Conservation (phyloP, 2,797 vertebrate genomes). For the Sardinella longiceps region DNA sequence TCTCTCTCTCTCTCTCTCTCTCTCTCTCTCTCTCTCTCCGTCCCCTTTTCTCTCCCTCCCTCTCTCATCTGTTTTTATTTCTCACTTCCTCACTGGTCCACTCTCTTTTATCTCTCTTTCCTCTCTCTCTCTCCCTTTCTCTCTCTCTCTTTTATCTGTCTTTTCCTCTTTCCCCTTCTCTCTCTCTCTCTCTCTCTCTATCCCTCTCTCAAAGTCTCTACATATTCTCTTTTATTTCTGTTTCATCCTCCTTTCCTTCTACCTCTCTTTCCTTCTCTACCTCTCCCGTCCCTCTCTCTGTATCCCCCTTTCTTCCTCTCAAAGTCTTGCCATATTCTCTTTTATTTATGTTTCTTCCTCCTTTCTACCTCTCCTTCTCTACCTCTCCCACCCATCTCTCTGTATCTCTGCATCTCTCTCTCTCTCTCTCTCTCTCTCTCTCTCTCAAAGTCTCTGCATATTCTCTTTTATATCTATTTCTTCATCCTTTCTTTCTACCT, state of each 20-base stretch:
- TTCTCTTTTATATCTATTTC: background rate
- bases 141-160: background rate
- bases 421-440: conserved; percentile 39
- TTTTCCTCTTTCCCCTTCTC: background rate
- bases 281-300: conserved; percentile 33
- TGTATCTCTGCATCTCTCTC: too few species aligned
- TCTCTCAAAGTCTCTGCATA: too few species aligned
- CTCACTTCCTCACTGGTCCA: background rate
- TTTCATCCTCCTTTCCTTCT: conserved; percentile 3
- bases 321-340: too few species aligned
- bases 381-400: background rate
- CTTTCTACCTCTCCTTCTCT: too few species aligned
- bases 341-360: background rate
- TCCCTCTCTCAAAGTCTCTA: background rate
- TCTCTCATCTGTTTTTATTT: background rate
- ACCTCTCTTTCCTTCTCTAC: conserved; percentile 21
- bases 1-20: conserved; percentile 6
- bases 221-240: background rate
- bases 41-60: background rate
- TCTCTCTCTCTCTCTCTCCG: background rate
- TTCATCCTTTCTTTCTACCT: conserved; percentile 39
- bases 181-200: conserved; percentile 20
- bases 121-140: background rate
- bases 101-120: background rate
- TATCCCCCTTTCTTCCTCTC: conserved; percentile 23